Evolutionary conservation across 37 sponge, comb jelly and placozoan species (phyloP).

Genomic region (Amphimedon queenslandica): DNA sequence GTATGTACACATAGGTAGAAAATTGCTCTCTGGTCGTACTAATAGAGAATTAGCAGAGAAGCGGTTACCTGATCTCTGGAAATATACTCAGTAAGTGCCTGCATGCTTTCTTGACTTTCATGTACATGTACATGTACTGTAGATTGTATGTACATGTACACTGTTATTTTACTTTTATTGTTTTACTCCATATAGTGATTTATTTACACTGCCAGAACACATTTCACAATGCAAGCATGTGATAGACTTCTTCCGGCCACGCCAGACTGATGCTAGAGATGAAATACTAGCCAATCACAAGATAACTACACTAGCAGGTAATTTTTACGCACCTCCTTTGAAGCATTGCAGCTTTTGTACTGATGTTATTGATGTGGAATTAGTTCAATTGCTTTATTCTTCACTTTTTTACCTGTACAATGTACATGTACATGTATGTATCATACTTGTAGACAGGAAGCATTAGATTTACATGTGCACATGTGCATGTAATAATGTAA

Average conservation of each 20-base stretch:
- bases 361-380: no score
- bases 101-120: neutral
- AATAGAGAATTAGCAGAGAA: constrained; percentile 77
- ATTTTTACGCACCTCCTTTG: no score
- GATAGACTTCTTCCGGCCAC: constrained; percentile 66
- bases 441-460: no score
- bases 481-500: no score
- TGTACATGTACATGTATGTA: no score
- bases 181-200: constrained; percentile 31
- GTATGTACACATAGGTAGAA: constrained; percentile 4
- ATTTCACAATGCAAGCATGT: constrained; percentile 47
- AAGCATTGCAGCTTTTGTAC: no score
- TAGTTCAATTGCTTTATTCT: no score
- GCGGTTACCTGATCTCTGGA: constrained; percentile 67
- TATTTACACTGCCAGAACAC: constrained; percentile 45
- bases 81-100: constrained; percentile 56
- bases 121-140: neutral
- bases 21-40: constrained; percentile 49
- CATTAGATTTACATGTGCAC: no score
- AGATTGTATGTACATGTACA: neutral
- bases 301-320: constrained; percentile 65
- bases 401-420: no score
- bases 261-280: constrained; percentile 34
- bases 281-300: constrained; percentile 56
- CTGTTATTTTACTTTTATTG: neutral